Evolutionary conservation across 2,888 invertebrate species (phyloP).

Genomic region (Criorhina ranunculi): DNA sequence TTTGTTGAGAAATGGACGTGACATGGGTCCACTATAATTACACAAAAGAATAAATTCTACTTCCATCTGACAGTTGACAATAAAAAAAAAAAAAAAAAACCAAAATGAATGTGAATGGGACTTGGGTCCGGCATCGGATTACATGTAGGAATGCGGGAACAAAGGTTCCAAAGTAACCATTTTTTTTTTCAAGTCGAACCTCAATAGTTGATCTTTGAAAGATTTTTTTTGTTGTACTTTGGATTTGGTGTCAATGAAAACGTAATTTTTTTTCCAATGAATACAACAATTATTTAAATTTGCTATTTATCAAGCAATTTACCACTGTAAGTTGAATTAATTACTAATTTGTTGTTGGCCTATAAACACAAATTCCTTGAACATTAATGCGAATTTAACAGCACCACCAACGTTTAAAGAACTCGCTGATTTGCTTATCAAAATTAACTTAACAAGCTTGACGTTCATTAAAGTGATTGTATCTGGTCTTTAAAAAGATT

Average conservation of each 20-base stretch:
- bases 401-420: not conserved
- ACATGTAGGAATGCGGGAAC: constrained; percentile 9
- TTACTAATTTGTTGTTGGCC: constrained; percentile 21
- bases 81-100: constrained; percentile 78
- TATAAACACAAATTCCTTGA: constrained; percentile 2
- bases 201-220: not conserved
- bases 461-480: constrained; percentile 2
- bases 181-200: constrained; percentile 14
- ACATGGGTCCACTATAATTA: constrained; percentile 81
- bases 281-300: not conserved
- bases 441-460: constrained; percentile 10
- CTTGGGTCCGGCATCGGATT: constrained; percentile 40
- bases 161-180: constrained; percentile 5
- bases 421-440: constrained; percentile 12
- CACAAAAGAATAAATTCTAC: constrained; percentile 84
- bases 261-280: too few relatives aligned
- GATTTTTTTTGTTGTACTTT: not conserved
- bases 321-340: constrained; percentile 12
- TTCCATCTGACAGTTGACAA: constrained; percentile 84
- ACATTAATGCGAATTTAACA: constrained; percentile 31
- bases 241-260: too few relatives aligned
- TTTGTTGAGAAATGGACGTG: constrained; percentile 67
- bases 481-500: too few relatives aligned
- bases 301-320: not conserved
- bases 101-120: constrained; percentile 46